Evolutionary conservation across 2,113 vertebrate species (phyloP), one percentile per base, ranked within the genome.

Genomic region (Lycaon pictus): DNA sequence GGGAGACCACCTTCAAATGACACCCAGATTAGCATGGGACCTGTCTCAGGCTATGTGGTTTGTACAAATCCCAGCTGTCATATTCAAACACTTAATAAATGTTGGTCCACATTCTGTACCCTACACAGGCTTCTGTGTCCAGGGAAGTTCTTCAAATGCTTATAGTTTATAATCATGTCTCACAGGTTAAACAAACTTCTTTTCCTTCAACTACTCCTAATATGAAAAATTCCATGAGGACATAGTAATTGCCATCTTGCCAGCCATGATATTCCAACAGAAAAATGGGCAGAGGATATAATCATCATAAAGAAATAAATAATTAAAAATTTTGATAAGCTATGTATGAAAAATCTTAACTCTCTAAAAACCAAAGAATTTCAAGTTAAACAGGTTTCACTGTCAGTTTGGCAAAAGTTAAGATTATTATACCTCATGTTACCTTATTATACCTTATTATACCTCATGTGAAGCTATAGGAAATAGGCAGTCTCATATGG

Each of bases 171-270:
- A 86, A 48, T 93, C 17, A 55, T n/a, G 29, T 51, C 58, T 69
- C 58, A 90, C 48, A 29, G 11, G 53, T 22, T 25, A 63, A 88
- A 69, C 3, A 62, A 74, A 35, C 63, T 65, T 90, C 13, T 87
- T 87, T 82, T 76, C 37, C 27, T 81, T 93, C 58, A 91, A 6
- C 11, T 90, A n/a, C 91, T 93, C 43, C 43, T 43, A 55, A 51
- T 63, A 53, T 77, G 82, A 91, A 91, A 91, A 92, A 65, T 88
- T 92, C n/a, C 77, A 58, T 51, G 62, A 62, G 43, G 20, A 56
- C 1, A 3, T 17, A 13, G 53, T 58, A 62, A 81, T 37, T 62
- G 82, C 25, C 27, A 37, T 17, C 3, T 88, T 58, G 84, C 19
- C 16, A 85, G 20, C 22, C n/a, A 76, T 19, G 58, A 88, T 81